Evolutionary conservation across 2,888 invertebrate genomes (phyloP).

Genomic region (Coelogynopora nodosa): DNA sequence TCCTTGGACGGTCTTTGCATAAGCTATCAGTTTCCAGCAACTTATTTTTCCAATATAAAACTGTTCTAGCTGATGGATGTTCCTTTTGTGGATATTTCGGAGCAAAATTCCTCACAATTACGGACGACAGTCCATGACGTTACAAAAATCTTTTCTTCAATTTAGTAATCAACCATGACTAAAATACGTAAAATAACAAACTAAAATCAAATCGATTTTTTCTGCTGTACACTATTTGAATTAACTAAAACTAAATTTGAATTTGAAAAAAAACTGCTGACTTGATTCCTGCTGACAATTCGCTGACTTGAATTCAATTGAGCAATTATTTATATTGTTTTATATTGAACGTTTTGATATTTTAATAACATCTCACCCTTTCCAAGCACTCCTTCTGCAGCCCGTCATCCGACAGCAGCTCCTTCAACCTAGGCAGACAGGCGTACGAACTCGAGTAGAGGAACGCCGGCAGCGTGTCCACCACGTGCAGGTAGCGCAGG

Average conservation of each 20-base stretch:
- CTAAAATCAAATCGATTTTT: constrained; percentile 6
- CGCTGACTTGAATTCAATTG: not conserved
- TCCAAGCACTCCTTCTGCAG: constrained; percentile 33
- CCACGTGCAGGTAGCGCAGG: constrained; percentile 61
- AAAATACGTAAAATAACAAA: constrained; percentile 20
- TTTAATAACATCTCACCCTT: not conserved
- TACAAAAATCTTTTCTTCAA: constrained; percentile 25
- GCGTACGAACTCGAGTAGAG: constrained; percentile 39
- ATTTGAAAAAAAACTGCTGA: not conserved
- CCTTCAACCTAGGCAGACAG: constrained; percentile 28
- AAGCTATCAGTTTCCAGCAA: constrained; percentile 29
- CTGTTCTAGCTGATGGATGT: constrained; percentile 28
- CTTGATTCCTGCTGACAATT: not conserved
- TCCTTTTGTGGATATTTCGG: constrained; percentile 8
- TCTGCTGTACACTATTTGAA: constrained; percentile 14
- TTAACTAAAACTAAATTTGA: not conserved
- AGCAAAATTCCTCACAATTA: constrained; percentile 29
- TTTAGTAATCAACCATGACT: constrained; percentile 3
- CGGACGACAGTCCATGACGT: constrained; percentile 14
- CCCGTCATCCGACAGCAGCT: not conserved
- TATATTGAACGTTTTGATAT: no score
- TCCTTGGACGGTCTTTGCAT: constrained; percentile 22
- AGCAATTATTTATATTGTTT: not conserved
- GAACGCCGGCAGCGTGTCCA: constrained; percentile 16
- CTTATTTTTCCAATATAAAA: constrained; percentile 31